These are phyloP conservation scores for Loxodonta africana DNA, from an alignment of 2,113 vertebrate species.

Conservation along the genomic window DNA sequence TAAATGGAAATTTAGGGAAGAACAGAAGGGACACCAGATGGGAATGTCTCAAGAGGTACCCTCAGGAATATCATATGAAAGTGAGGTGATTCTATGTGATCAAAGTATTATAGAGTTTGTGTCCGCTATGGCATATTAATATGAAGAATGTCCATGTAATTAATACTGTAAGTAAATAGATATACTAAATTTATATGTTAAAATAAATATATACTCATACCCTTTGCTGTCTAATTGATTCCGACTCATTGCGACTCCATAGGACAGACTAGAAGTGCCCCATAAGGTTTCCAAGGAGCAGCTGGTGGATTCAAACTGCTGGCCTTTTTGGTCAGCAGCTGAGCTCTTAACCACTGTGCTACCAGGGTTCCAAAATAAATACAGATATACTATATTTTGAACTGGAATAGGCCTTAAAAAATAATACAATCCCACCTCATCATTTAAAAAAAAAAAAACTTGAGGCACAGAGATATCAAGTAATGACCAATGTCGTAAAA, in stretches of 20 bases:
- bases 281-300: no score
- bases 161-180: background rate
- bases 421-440: background rate
- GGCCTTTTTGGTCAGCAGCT: no score
- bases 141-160: background rate
- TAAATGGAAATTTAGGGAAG: conserved; percentile 39
- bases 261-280: no score
- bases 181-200: background rate
- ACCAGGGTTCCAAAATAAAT: background rate
- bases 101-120: background rate
- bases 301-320: no score
- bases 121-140: background rate
- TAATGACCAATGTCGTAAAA: background rate
- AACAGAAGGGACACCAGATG: conserved; percentile 48
- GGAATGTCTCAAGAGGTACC: background rate
- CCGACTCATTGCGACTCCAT: no score
- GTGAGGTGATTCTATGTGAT: background rate
- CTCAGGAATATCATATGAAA: background rate
- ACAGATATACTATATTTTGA: background rate
- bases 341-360: no score
- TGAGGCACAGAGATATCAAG: background rate
- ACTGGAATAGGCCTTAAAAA: conserved; percentile 2
- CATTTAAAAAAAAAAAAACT: no score
- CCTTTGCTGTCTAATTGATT: no score
- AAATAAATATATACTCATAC: background rate